Evolutionary conservation across 53 echinoderm and acorn worm genomes (phyloP).

Genomic region (Pentamera pediparva): DNA sequence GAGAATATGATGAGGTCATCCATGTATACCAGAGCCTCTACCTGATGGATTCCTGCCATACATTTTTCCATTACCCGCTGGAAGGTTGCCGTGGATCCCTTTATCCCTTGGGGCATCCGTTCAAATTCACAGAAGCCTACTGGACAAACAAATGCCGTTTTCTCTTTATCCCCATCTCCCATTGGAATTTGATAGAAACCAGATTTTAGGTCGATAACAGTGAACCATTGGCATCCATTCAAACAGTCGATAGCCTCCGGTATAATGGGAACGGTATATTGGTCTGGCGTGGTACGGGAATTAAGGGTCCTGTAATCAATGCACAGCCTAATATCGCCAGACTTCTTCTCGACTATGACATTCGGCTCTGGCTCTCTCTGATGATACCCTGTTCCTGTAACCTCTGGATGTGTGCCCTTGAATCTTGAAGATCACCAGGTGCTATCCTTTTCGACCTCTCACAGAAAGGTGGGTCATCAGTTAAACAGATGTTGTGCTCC

Average conservation of each 20-base stretch:
- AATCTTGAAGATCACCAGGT: constrained; percentile 36
- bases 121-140: constrained; percentile 51
- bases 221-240: constrained; percentile 43
- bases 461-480: constrained; percentile 40
- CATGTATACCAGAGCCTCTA: constrained; percentile 45
- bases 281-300: constrained; percentile 36
- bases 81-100: constrained; percentile 39
- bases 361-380: constrained; percentile 19
- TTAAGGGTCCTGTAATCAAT: constrained; percentile 49
- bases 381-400: constrained; percentile 44
- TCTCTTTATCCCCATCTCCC: constrained; percentile 35
- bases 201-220: constrained; percentile 47
- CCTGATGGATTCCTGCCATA: constrained; percentile 40
- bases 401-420: constrained; percentile 29
- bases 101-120: constrained; percentile 40
- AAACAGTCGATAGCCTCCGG: constrained; percentile 48
- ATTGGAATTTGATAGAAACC: constrained; percentile 51
- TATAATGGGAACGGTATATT: constrained; percentile 52
- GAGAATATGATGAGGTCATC: constrained; percentile 42
- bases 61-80: constrained; percentile 49
- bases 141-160: constrained; percentile 49
- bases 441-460: constrained; percentile 37
- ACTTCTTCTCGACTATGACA: constrained; percentile 31
- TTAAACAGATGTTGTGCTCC: constrained; percentile 32
- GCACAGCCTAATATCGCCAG: constrained; percentile 33